Evolutionary conservation across 2,888 invertebrate genomes (phyloP).

Genomic region (Sminthurides aquaticus): DNA sequence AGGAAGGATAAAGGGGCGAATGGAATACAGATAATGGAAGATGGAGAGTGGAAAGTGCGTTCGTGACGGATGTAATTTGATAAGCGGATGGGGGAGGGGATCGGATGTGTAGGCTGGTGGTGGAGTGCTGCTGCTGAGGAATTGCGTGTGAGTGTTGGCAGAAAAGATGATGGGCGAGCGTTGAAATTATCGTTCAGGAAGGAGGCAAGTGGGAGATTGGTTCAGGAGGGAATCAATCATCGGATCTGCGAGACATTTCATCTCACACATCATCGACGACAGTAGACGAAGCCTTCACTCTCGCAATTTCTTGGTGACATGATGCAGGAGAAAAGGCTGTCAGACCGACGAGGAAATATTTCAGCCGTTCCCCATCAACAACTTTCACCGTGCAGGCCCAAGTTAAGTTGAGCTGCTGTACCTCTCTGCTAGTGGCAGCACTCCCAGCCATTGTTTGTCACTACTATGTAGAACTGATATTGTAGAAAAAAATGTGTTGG

Average conservation of each 20-base stretch:
- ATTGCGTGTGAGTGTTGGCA: neutral
- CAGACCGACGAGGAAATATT: conserved; percentile 1
- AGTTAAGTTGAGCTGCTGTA: too few species aligned
- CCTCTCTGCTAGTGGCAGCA: too few species aligned
- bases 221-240: conserved; percentile 18
- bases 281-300: conserved; percentile 21
- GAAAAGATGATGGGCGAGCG: neutral
- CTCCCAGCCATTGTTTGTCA: too few species aligned
- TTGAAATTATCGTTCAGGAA: neutral
- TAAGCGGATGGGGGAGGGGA: too few species aligned
- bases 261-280: conserved; percentile 26
- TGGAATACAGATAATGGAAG: too few species aligned
- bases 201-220: neutral
- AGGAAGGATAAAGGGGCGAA: too few species aligned
- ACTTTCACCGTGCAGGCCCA: neutral
- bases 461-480: too few species aligned
- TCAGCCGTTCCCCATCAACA: neutral
- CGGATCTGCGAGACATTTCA: conserved; percentile 24
- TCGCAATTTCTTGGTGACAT: conserved; percentile 22
- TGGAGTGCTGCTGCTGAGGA: too few species aligned
- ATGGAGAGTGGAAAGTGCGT: too few species aligned
- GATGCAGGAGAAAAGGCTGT: conserved; percentile 12
- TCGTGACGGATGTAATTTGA: too few species aligned
- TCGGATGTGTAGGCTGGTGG: too few species aligned
- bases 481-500: too few species aligned